Conservation (phyloP, 2,113 vertebrate species). For the Epinephelus cyanopodus region DNA sequence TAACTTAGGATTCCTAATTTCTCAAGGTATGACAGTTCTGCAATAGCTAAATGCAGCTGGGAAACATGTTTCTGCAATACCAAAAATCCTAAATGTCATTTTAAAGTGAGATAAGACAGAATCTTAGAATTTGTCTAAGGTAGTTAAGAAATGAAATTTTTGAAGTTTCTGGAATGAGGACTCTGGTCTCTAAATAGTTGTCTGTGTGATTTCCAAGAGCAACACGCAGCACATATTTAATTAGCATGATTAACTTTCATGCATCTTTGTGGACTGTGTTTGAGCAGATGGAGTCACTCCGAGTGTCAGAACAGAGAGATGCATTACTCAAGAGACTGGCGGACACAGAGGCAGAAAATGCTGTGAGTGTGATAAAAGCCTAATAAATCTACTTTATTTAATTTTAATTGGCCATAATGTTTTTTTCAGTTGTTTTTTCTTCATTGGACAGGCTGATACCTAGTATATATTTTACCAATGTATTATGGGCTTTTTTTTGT, state of each 20-base stretch:
- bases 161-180: no score
- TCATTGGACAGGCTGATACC: not conserved
- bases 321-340: slow-evolving; percentile 86
- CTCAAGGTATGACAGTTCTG: no score
- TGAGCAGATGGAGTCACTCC: slow-evolving; percentile 85
- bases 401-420: not conserved
- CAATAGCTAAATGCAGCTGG: no score
- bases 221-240: not conserved
- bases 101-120: no score
- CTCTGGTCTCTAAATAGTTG: not conserved
- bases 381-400: not conserved
- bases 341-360: slow-evolving; percentile 89
- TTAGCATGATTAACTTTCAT: not conserved
- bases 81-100: no score
- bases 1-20: no score
- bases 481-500: not conserved
- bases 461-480: not conserved
- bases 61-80: no score
- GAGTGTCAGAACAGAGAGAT: slow-evolving; percentile 86
- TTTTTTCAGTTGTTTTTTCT: not conserved
- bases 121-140: no score
- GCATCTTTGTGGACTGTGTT: slow-evolving; percentile 13
- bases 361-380: slow-evolving; percentile 79
- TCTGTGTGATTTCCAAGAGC: not conserved
- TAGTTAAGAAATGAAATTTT: no score